These are phyloP conservation scores for Solenodon paradoxus DNA, from an alignment of 2,113 vertebrate species.

Conservation along the genomic window DNA sequence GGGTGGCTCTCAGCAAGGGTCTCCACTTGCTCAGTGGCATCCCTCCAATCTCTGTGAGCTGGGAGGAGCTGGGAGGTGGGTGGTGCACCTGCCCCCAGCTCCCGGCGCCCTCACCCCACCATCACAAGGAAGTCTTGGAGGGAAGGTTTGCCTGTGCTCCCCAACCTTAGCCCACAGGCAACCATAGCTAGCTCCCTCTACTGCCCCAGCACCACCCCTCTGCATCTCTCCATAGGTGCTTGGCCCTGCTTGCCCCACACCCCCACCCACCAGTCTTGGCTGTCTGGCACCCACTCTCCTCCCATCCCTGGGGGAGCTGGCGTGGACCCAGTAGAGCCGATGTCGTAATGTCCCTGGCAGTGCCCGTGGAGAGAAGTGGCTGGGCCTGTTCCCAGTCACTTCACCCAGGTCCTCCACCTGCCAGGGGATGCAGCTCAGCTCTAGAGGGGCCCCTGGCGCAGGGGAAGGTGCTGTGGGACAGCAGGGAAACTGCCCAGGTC, in stretches of 20 bases:
- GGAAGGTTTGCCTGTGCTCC: too few species aligned
- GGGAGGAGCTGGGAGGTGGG: constrained; percentile 22
- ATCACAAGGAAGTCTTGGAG: background rate
- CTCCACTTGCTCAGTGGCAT: background rate
- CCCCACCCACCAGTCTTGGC: constrained; percentile 58
- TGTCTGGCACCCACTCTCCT: constrained; percentile 68
- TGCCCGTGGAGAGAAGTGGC: constrained; percentile 48
- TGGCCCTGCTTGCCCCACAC: constrained; percentile 47
- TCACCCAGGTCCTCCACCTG: constrained; percentile 23
- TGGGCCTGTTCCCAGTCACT: constrained; percentile 65
- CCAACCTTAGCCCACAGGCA: background rate
- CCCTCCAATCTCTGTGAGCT: constrained; percentile 11
- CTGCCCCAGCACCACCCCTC: background rate
- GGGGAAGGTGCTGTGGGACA: background rate
- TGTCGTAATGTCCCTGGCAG: constrained; percentile 76
- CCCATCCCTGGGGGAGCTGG: constrained; percentile 74
- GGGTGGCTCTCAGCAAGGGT: background rate
- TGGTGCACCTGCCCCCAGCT: background rate
- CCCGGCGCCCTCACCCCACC: background rate
- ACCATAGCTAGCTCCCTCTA: too few species aligned
- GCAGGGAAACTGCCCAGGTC: background rate
- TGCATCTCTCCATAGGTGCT: constrained; percentile 44
- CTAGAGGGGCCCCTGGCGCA: background rate
- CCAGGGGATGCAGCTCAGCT: constrained; percentile 42
- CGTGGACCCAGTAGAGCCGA: constrained; percentile 50